These are phyloP conservation scores for Leuciscus waleckii DNA, from an alignment of 2,797 vertebrate genomes.

Conservation along the genomic window DNA sequence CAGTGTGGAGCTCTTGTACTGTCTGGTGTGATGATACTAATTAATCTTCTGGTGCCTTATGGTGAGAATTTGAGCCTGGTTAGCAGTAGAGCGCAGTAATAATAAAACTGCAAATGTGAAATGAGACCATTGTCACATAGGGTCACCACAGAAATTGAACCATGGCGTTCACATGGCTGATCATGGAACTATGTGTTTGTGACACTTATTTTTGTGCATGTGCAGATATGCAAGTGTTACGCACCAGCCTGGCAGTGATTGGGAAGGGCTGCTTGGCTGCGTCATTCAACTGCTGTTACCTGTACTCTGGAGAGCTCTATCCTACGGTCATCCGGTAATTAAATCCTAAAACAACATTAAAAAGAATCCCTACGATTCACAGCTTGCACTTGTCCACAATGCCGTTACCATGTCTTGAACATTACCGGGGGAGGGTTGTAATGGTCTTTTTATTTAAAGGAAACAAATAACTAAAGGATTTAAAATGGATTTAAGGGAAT, in stretches of 20 bases:
- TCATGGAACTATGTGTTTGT: neutral
- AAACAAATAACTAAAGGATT: neutral
- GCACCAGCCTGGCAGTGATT: conserved; percentile 86
- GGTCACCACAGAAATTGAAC: neutral
- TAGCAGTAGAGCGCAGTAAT: neutral
- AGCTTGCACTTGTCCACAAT: neutral
- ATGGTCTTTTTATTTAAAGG: neutral
- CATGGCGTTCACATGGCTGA: neutral
- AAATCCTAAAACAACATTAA: neutral
- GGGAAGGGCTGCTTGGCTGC: conserved; percentile 93
- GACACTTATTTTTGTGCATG: conserved; percentile 32
- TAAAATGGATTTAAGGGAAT: neutral
- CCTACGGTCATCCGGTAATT: conserved; percentile 88
- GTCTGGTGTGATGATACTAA: conserved; percentile 82
- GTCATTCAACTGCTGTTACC: conserved; percentile 88
- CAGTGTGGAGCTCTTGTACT: conserved; percentile 79
- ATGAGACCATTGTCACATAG: neutral
- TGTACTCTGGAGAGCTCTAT: conserved; percentile 89
- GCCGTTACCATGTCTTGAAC: neutral
- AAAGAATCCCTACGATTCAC: neutral
- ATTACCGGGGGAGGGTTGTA: neutral
- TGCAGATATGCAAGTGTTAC: conserved; percentile 79
- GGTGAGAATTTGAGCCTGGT: conserved; percentile 74
- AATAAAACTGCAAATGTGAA: neutral
- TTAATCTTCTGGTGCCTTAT: conserved; percentile 84